Evolutionary conservation across 2,113 vertebrate species (phyloP), one percentile per base, ranked within the genome.

Genomic region (Raja brachyura): DNA sequence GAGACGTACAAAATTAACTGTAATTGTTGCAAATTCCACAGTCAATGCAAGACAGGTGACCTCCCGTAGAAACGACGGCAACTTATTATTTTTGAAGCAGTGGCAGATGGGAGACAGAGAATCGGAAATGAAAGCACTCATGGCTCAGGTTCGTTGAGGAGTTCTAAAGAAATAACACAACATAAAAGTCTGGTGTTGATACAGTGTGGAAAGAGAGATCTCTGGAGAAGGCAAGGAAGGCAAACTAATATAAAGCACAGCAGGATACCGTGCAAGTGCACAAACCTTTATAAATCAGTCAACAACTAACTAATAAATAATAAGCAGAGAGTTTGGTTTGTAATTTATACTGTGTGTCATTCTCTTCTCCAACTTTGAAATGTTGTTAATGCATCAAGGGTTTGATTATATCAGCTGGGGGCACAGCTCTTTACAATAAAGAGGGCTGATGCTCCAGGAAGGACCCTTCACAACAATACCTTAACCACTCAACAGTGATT

Each of bases 321-420:
- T 92, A 73, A 92, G 90, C 90, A 92, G 66, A 92, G 66, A 74
- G 73, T 92, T 92, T 73, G 70, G 90, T 92, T 92, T 73, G 90
- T 92, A 73, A 92, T 92, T 92, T 92, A 92, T 92, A 92, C 70
- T 74, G 66, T 92, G 66, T 92, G 68, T 74, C 90, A 92, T 48
- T 74, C 90, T 39, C 39, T 59, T 31, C 90, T 92, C 7, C 31
- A 74, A 68, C 68, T 73, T 54, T 92, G 90, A 92, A 92, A 54
- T 92, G 90, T 74, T 92, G 90, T 92, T 20, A 73, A 73, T 73
- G 90, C 39, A 39, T 73, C 68, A 31, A 92, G 33, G 33, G 70
- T 73, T 68, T 92, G 90, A 92, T 92, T 92, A 92, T 73, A 74
- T 73, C 90, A 92, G 90, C 90, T 74, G 90, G 90, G 90, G 66